Evolutionary conservation across 2,797 vertebrate genomes (phyloP).

Genomic region (Sebastes oblongus): DNA sequence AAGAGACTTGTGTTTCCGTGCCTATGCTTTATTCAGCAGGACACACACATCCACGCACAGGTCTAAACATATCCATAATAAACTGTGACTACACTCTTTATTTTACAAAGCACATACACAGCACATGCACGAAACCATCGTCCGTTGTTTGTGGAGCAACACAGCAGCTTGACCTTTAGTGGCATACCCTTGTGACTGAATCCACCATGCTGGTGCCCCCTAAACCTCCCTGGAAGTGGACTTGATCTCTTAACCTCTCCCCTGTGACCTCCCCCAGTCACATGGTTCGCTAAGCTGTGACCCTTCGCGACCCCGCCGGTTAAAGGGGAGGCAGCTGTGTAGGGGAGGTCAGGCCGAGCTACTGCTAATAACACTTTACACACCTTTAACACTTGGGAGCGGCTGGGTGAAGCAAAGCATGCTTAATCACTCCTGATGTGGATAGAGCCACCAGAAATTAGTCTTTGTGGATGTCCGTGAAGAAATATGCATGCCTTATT

Average conservation of each 20-base stretch:
- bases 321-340: conserved; percentile 62
- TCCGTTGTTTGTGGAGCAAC: conserved; percentile 17
- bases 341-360: conserved; percentile 62
- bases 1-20: conserved; percentile 42
- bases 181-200: conserved; percentile 44
- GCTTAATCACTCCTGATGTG: conserved; percentile 56
- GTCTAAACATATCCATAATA: conserved; percentile 43
- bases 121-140: background rate
- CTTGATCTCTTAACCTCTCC: conserved; percentile 73
- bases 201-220: conserved; percentile 1
- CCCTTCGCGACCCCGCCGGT: conserved; percentile 55
- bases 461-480: background rate
- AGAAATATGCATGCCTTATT: background rate
- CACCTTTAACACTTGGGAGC: conserved; percentile 57
- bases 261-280: conserved; percentile 65
- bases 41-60: conserved; percentile 28
- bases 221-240: conserved; percentile 75
- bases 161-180: conserved; percentile 34
- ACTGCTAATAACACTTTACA: conserved; percentile 65
- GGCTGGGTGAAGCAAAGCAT: conserved; percentile 44
- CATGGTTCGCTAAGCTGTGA: conserved; percentile 69
- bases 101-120: background rate
- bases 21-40: conserved; percentile 61
- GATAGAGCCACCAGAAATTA: conserved; percentile 14
- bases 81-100: conserved; percentile 19